A percentile compares a stretch with the other conserved stretches of the same genome.
phyloP scores from a whole-genome alignment of 2,888 invertebrate genomes.

The Dasypogon diadema region DNA sequence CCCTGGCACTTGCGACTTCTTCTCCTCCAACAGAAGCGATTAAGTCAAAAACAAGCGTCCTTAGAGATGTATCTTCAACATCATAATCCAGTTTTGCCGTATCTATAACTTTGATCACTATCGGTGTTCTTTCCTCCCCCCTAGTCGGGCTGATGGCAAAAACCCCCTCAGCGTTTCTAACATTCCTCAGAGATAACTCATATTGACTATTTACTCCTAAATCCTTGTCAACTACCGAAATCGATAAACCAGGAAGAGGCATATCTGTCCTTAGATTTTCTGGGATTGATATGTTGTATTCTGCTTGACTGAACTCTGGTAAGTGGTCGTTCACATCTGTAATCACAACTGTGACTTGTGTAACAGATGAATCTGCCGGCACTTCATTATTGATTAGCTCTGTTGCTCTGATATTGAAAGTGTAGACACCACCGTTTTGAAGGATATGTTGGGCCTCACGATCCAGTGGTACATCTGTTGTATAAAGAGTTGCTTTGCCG shows the following conservation, averaged over 20 bases:
- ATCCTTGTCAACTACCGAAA: constrained; percentile 80
- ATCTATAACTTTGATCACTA: constrained; percentile 79
- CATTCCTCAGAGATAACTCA: constrained; percentile 73
- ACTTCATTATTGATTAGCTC: constrained; percentile 80
- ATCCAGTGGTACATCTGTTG: constrained; percentile 77
- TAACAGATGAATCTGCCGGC: constrained; percentile 76
- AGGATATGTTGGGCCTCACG: constrained; percentile 80
- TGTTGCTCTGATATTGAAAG: constrained; percentile 78
- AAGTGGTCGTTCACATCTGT: constrained; percentile 83
- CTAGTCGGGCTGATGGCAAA: constrained; percentile 76
- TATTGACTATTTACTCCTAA: constrained; percentile 81
- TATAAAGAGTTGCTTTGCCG: constrained; percentile 73
- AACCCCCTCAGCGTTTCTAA: constrained; percentile 72
- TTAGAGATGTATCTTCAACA: constrained; percentile 72
- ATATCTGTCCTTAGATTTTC: constrained; percentile 81
- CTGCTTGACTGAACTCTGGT: constrained; percentile 77
- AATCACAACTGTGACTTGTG: constrained; percentile 81
- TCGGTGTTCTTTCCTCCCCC: constrained; percentile 80
- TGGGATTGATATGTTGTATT: constrained; percentile 78
- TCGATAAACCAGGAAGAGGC: constrained; percentile 78
- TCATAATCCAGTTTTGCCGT: constrained; percentile 79
- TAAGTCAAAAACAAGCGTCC: constrained; percentile 77
- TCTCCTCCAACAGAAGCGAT: constrained; percentile 72
- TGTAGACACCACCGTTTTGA: constrained; percentile 83
- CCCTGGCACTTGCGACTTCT: constrained; percentile 73